A percentile compares a stretch with the other conserved stretches of the same genome.
phyloP scores from a whole-genome alignment of 2,888 invertebrate genomes.

The Melinaea marsaeus region DNA sequence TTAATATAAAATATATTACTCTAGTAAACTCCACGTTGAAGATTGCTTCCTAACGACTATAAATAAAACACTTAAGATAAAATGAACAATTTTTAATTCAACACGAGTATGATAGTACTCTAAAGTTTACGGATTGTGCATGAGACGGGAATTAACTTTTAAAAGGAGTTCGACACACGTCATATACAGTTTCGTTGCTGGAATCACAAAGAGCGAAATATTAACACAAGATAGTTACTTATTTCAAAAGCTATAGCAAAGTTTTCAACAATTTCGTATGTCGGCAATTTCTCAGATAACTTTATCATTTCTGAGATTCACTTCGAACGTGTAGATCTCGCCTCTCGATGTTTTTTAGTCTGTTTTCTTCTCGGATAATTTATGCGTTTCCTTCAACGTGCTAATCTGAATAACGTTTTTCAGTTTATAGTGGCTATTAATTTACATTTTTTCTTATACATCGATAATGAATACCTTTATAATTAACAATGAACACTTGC shows the following conservation, averaged over 20 bases:
- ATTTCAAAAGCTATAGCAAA: slow-evolving; percentile 67
- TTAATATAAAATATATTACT: background rate
- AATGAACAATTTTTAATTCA: slow-evolving; percentile 43
- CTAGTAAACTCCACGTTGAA: background rate
- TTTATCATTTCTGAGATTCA: slow-evolving; percentile 50
- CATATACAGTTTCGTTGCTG: slow-evolving; percentile 49
- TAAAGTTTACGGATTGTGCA: slow-evolving; percentile 66
- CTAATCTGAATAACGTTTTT: slow-evolving; percentile 8
- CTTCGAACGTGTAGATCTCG: slow-evolving; percentile 32
- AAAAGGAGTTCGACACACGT: slow-evolving; percentile 64
- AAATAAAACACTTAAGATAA: slow-evolving; percentile 6
- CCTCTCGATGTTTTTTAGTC: slow-evolving; percentile 29
- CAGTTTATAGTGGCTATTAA: background rate
- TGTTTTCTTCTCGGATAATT: slow-evolving; percentile 31
- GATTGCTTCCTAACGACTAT: slow-evolving; percentile 2
- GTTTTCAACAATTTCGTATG: slow-evolving; percentile 59
- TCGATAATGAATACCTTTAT: background rate
- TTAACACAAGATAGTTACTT: slow-evolving; percentile 69
- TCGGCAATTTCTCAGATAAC: slow-evolving; percentile 50
- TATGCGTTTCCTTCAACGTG: slow-evolving; percentile 27
- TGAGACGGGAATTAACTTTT: slow-evolving; percentile 70
- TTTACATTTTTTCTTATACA: slow-evolving; percentile 2
- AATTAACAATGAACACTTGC: slow-evolving; percentile 3
- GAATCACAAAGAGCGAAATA: slow-evolving; percentile 70
- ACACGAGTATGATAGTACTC: slow-evolving; percentile 47